These are phyloP conservation scores for Clitarchus hookeri DNA, from an alignment of 2,888 invertebrate species.

Conservation along the genomic window DNA sequence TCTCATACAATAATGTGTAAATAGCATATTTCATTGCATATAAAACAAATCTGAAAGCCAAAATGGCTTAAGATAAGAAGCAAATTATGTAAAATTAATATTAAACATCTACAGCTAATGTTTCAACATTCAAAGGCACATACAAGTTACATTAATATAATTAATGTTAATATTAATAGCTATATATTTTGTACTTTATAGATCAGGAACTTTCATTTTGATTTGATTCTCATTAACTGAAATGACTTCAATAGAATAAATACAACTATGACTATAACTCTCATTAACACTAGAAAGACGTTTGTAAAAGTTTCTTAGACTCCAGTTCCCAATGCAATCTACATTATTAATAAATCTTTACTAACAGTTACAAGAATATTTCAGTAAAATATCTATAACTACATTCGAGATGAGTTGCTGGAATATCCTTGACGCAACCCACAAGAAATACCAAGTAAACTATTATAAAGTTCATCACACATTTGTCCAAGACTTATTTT, in stretches of 20 bases:
- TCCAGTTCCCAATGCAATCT: background rate
- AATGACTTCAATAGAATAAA: conserved; percentile 6
- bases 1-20: background rate
- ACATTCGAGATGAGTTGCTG: conserved; percentile 2
- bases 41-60: background rate
- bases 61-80: background rate
- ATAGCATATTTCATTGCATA: background rate
- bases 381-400: conserved; percentile 20
- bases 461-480: conserved; percentile 28
- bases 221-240: conserved; percentile 29
- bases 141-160: conserved; percentile 24
- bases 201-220: conserved; percentile 39
- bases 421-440: conserved; percentile 5
- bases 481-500: conserved; percentile 28
- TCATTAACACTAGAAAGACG: background rate
- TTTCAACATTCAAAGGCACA: conserved; percentile 37
- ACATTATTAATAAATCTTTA: conserved; percentile 2
- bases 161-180: background rate
- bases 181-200: conserved; percentile 35
- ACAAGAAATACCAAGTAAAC: conserved; percentile 21
- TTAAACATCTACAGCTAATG: background rate
- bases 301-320: background rate
- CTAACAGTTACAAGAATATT: background rate
- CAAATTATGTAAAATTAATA: background rate
- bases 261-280: background rate